Evolutionary conservation across 2,797 vertebrate genomes (phyloP).

Genomic region (Eremophila alpestris): DNA sequence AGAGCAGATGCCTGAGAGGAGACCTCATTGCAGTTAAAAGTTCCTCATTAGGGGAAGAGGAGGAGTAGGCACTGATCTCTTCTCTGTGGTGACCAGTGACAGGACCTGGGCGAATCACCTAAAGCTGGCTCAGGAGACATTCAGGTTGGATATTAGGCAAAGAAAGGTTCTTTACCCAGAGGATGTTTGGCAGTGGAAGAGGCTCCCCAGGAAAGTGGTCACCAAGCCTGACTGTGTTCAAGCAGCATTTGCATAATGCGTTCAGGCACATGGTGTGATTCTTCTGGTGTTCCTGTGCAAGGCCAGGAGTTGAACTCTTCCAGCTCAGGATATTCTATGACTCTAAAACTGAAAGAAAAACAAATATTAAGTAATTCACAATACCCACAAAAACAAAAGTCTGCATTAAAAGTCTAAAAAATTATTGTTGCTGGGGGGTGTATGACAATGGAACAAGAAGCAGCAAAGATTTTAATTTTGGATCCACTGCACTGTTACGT

Average conservation of each 20-base stretch:
- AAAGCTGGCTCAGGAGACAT: neutral
- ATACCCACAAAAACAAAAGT: neutral
- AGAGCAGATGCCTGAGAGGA: neutral
- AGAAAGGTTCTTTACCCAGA: neutral
- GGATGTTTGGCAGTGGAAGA: neutral
- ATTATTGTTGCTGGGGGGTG: fast-evolving
- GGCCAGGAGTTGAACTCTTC: neutral
- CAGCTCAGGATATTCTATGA: neutral
- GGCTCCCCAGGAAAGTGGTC: neutral
- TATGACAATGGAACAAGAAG: neutral
- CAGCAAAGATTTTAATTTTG: neutral
- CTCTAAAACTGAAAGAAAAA: neutral
- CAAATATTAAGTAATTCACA: neutral
- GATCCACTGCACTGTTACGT: neutral
- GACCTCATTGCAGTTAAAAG: too few species aligned
- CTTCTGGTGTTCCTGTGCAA: neutral
- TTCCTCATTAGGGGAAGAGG: fast-evolving
- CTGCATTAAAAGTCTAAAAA: neutral
- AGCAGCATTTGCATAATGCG: neutral
- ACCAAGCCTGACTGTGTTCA: neutral
- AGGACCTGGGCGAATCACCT: neutral
- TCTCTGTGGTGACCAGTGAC: neutral
- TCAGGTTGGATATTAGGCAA: neutral
- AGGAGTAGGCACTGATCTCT: neutral
- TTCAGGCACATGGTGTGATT: neutral